Evolutionary conservation across 2,113 vertebrate genomes (phyloP), one percentile per base, ranked within the genome.

Genomic region (Rutilus rutilus): DNA sequence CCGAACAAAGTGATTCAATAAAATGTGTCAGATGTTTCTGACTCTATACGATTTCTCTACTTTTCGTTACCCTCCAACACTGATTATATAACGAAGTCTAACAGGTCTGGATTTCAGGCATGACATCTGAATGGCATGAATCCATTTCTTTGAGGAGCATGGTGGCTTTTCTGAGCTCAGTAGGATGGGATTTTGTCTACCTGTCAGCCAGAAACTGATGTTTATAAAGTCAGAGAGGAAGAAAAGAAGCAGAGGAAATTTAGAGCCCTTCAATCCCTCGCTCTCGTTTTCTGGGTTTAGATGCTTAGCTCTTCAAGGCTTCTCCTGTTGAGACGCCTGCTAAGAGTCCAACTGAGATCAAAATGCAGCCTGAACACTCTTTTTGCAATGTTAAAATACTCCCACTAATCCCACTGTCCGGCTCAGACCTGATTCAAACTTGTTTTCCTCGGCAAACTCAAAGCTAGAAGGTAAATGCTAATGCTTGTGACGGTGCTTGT

Each of bases 91-190:
- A 74, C 23, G 27, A 27, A 75, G 42, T 25, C 11, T 75, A 78
- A 33, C 15, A 21, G 52, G 50, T 78, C 36, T 78, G 50, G 30
- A 15, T 78, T 52, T 57, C 17, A 57, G 42, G 12, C n/a, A 75
- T 25, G n/a, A 47, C 42, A 75, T 75, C 71, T 78, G 27, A 78
- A 54, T 57, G 15, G 27, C 17, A 27, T 57, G 27, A 57, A 78
- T 23, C 75, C 27, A 33, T 50, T 71, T 27, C 42, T 74, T 75
- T 75, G n/a, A 47, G 12, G 12, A 50, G 71, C 71, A 33, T 6
- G 52, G 47, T 78, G 27, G 30, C 17, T 78, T 57, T 78, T 78
- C 75, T 36, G 27, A 78, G 75, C 73, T 75, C 73, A 73, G 9
- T 52, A 27, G 75, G 47, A 57, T 78, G 50, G 50, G 42, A 75